Percentiles rank a stretch among this genome's conserved stretches.
These are phyloP conservation scores for Scortum barcoo DNA, from an alignment of 2,113 vertebrate genomes.

Conservation along the genomic window DNA sequence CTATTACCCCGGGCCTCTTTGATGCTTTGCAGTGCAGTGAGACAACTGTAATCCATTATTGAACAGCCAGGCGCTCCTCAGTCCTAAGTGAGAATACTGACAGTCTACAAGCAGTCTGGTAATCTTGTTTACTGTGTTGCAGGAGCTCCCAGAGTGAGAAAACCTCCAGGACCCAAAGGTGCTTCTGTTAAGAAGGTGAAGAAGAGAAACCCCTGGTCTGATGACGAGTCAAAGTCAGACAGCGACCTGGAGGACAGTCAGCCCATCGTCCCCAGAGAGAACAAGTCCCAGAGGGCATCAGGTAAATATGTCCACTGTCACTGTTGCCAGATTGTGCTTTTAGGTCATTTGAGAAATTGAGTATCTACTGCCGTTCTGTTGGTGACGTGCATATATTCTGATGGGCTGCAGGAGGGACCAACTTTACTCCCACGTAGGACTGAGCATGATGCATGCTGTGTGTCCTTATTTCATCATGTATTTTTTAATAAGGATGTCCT, in stretches of 20 bases:
- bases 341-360: too few species aligned
- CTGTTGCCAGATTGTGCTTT: too few species aligned
- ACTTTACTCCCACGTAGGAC: too few species aligned
- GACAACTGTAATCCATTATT: conserved; percentile 34
- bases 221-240: conserved; percentile 95
- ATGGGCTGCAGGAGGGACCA: too few species aligned
- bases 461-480: too few species aligned
- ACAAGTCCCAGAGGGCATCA: conserved; percentile 93
- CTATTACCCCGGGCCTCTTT: neutral
- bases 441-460: too few species aligned
- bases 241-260: conserved; percentile 92
- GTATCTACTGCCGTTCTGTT: too few species aligned
- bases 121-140: conserved; percentile 44
- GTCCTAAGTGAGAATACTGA: neutral
- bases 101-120: neutral
- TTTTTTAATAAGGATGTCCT: too few species aligned
- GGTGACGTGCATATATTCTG: too few species aligned
- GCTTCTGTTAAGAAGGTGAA: conserved; percentile 89
- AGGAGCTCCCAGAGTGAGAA: conserved; percentile 91
- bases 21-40: conserved; percentile 4
- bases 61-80: neutral
- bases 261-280: conserved; percentile 94
- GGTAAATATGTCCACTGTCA: conserved; percentile 76
- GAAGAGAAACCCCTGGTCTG: conserved; percentile 98
- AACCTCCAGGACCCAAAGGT: conserved; percentile 87